Evolutionary conservation across 2,888 invertebrate species (phyloP), one percentile per base, ranked within the genome.

Genomic region (Acrobasis suavella): DNA sequence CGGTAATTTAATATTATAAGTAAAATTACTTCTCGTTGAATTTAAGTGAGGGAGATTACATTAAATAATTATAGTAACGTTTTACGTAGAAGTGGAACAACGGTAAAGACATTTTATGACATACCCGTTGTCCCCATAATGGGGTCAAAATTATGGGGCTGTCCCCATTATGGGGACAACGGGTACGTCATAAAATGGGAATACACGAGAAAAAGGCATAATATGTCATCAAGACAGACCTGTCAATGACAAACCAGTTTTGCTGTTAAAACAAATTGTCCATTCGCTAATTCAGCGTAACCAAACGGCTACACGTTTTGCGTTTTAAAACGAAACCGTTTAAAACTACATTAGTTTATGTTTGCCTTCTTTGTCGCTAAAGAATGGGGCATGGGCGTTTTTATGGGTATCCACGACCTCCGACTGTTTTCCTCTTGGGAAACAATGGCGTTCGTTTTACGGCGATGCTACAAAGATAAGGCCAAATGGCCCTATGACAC

Each of bases 381-480:
- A 64, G 65, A 67, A 71, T 67, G 64, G 69, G 66, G 66, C 12
- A 42, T 56, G 65, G 66, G 67, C 64, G 66, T 67, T 70, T 56
- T 56, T 56, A 56, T 46, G 15, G 10, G 42, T 67, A 72, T 60
- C 52, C 8, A 61, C 64, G 67, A 39, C 67, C 63, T 67, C 67
- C 67, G 62, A 66, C 66, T 65, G 67, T 72, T 68, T 68, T 67
- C 64, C 64, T 66, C 65, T 62, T 64, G 49, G 58, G 50, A 65
- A 68, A 72, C 72, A 72, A 72, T 72, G 67, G 70, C 39, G 14
- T 46, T 52, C 50, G 62, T 65, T 70, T 72, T 72, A 72, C 65
- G 63, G 65, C 65, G 49, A 54, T n/a, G 64, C 64, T 66, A 65
- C 65, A 60, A 51, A 66, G 67, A 72, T 67, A 69, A 67, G 62